Percentiles rank a stretch among this genome's conserved stretches.
Evolutionary conservation across 2,113 vertebrate species (phyloP).

Genomic region (Tupaia chinensis): DNA sequence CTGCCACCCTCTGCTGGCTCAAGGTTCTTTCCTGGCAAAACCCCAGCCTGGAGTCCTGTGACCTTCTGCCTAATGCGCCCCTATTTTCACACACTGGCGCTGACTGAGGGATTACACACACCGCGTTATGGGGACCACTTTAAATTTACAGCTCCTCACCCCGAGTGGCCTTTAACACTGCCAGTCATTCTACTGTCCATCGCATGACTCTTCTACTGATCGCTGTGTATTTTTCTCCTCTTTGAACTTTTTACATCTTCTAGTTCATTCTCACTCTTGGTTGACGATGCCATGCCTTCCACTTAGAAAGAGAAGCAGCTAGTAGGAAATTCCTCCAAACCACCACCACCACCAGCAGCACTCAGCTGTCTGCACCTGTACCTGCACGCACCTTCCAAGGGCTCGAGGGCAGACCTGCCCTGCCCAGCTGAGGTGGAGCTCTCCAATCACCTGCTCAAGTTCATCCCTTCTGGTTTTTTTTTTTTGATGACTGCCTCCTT

Average conservation of each 20-base stretch:
- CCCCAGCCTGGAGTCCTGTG: not conserved
- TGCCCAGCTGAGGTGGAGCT: not conserved
- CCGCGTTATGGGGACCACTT: not conserved
- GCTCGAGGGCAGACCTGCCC: not conserved
- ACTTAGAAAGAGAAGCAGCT: not conserved
- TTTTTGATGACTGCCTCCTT: not conserved
- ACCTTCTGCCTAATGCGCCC: not conserved
- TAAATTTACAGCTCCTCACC: not conserved
- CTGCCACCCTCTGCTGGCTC: not conserved
- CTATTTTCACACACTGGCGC: no score
- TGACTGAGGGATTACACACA: not conserved
- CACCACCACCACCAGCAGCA: not conserved
- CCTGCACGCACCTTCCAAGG: fast-evolving
- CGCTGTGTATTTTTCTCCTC: not conserved
- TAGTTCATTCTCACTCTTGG: not conserved
- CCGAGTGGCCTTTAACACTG: no score
- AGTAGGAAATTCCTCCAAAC: no score
- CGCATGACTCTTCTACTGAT: no score
- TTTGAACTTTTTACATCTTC: no score
- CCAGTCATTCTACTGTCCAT: not conserved
- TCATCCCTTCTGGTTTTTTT: no score
- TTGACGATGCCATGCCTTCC: not conserved
- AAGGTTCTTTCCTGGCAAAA: not conserved
- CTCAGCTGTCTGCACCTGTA: fast-evolving
- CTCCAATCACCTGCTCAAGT: not conserved